These are phyloP conservation scores for Iphiclides podalirius DNA, from an alignment of 2,888 invertebrate genomes.

Conservation along the genomic window DNA sequence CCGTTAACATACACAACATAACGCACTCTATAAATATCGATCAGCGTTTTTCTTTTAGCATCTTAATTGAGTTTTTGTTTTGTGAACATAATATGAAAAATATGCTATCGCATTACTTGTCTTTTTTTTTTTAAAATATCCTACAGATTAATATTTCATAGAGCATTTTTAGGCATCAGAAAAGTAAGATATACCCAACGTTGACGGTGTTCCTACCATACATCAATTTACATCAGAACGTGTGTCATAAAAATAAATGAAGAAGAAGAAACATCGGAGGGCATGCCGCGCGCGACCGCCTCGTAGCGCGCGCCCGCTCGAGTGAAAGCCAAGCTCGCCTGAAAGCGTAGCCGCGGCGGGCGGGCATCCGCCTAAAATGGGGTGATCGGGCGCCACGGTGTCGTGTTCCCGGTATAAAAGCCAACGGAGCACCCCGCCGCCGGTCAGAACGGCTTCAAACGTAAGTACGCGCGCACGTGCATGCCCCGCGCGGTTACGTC, in stretches of 20 bases:
- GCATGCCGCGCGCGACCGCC: constrained; percentile 18
- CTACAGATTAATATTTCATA: no score
- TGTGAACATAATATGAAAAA: no score
- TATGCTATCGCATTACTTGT: no score
- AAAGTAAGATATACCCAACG: no score
- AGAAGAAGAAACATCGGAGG: background rate
- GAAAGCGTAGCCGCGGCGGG: constrained; percentile 66
- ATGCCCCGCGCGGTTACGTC: constrained; percentile 38
- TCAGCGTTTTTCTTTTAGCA: no score
- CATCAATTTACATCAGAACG: no score
- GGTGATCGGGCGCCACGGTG: constrained; percentile 79
- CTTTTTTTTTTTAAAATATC: no score
- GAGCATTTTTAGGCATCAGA: no score
- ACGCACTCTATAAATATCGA: no score
- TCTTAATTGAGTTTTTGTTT: no score
- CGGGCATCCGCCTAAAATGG: constrained; percentile 79
- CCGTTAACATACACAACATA: no score
- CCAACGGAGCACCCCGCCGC: constrained; percentile 84
- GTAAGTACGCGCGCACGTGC: constrained; percentile 85
- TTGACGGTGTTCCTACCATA: no score
- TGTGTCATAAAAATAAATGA: background rate
- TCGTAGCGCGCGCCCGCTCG: constrained; percentile 41
- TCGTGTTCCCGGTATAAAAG: constrained; percentile 92
- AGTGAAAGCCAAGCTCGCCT: constrained; percentile 77
- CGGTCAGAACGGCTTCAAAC: constrained; percentile 98